Evolutionary conservation across 2,888 invertebrate genomes (phyloP).

Genomic region (Dorcus hopei): DNA sequence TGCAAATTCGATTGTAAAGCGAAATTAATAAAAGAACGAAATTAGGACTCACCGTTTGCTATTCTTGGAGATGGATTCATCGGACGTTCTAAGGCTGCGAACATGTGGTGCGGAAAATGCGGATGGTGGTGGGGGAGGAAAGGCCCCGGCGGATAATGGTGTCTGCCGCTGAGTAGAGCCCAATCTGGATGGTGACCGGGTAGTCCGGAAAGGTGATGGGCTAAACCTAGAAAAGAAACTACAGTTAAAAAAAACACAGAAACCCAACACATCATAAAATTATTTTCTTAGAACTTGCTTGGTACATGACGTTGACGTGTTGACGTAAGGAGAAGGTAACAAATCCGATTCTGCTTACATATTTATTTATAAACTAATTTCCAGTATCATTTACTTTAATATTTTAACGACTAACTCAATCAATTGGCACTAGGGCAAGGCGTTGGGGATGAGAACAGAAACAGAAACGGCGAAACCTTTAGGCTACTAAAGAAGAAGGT

Average conservation of each 20-base stretch:
- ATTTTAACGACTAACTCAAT: too few species aligned
- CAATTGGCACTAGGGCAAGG: too few species aligned
- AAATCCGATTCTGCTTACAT: too few species aligned
- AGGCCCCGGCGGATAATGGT: conserved; percentile 53
- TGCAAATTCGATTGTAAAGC: conserved; percentile 25
- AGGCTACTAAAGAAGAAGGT: too few species aligned
- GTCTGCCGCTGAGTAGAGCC: conserved; percentile 47
- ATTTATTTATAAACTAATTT: too few species aligned
- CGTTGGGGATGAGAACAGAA: too few species aligned
- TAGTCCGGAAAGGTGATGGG: conserved; percentile 70
- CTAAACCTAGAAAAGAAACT: conserved; percentile 59
- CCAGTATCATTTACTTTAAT: too few species aligned
- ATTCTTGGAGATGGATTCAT: conserved; percentile 51
- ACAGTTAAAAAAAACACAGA: neutral
- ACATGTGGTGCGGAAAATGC: conserved; percentile 48
- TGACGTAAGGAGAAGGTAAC: neutral
- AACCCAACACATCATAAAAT: too few species aligned
- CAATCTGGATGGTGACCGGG: conserved; percentile 69
- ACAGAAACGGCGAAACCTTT: too few species aligned
- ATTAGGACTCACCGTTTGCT: conserved; percentile 50
- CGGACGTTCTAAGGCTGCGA: conserved; percentile 55
- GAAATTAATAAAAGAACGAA: neutral
- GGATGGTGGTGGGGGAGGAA: conserved; percentile 58
- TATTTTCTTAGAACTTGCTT: neutral
- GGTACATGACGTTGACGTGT: neutral